A percentile compares a stretch with the other conserved stretches of the same genome.
Conservation (phyloP, 30 jellyfish, hydroid and myxozoan species). For the Aurelia coerulea region DNA sequence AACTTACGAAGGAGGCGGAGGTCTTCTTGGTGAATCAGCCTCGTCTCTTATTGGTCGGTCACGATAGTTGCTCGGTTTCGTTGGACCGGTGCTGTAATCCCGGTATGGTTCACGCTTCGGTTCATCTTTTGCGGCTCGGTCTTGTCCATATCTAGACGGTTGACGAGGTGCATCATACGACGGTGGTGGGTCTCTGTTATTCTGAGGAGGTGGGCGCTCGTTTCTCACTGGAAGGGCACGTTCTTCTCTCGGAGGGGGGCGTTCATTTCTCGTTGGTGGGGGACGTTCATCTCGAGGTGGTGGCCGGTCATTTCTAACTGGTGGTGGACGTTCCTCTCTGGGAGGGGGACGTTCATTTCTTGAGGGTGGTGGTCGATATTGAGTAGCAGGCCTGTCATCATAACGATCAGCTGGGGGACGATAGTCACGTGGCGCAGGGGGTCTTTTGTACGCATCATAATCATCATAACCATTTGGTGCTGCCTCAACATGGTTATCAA, state of each 20-base stretch:
- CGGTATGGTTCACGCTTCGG: conserved; percentile 61
- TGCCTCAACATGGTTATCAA: conserved; percentile 42
- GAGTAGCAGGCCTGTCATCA: conserved; percentile 68
- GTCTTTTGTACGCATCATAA: conserved; percentile 4
- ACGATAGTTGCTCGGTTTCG: not conserved
- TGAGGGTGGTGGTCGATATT: conserved; percentile 39
- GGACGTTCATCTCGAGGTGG: conserved; percentile 22
- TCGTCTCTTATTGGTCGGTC: conserved; percentile 4
- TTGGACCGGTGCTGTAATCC: conserved; percentile 62
- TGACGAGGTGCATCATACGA: conserved; percentile 59
- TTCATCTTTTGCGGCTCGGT: conserved; percentile 4
- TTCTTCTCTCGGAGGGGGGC: conserved; percentile 59
- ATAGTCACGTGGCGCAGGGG: conserved; percentile 51
- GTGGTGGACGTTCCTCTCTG: conserved; percentile 73
- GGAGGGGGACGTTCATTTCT: conserved; percentile 64
- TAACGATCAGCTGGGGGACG: conserved; percentile 30
- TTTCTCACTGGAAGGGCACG: conserved; percentile 34
- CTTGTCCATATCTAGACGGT: conserved; percentile 24
- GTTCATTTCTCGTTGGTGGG: conserved; percentile 46
- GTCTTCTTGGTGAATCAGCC: not conserved
- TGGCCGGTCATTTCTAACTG: conserved; percentile 52
- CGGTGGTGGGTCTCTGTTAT: conserved; percentile 72
- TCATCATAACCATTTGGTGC: conserved; percentile 48
- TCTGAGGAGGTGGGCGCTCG: conserved; percentile 39
- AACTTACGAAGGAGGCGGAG: not conserved